Base-by-base conservation (phyloP, 2,888 invertebrate species). In the Xanthia icteritia region DNA sequence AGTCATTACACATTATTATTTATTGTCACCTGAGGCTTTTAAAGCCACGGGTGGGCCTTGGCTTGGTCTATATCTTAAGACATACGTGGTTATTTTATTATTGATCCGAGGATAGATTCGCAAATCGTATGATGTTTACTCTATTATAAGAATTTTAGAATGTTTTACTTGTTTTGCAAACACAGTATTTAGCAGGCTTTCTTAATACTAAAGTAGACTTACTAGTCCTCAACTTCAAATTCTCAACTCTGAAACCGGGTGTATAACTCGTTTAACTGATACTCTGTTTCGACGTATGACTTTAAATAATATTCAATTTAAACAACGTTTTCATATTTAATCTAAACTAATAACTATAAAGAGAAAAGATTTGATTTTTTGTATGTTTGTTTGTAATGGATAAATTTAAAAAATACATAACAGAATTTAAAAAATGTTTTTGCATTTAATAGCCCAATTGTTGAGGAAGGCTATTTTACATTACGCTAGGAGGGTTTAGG, bases 21-120 rank as follows among this genome's bases (percentile, higher is more conserved):
- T 27, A 58, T 64, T 58, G 64, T 65, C 74, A 78, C 81, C 64
- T 42, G 42, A 65, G 45, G 63, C 79, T 39, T 42, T 56, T 27
- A 61, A 77, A 42, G 20, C 58, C 51, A 23, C 63, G 64, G 15
- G 3, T 58, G 15, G 23, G 27, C 51, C 64, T 58, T 73, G 58
- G 51, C 65, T 42, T 73, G 51, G 1, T 36, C 65, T 51, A 31
- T 76, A 60, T 36, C 45, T 11, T 54, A 20, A 66, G 42, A 54
- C 15, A 31, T 15, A 20, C 15, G 11, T 39, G 45, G 23, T n/a
- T 42, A 70, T 36, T 56, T n/a, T 42, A 70, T 27, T 56, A 78
- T 60, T 42, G 72, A 48, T 45, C 4, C 5, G n/a, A 63, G 20
- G 36, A 45, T 48, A 54, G 8, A 72, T 45, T 70, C 3, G 0